Conservation (phyloP, 2,888 invertebrate genomes). For the Unio pictorum region DNA sequence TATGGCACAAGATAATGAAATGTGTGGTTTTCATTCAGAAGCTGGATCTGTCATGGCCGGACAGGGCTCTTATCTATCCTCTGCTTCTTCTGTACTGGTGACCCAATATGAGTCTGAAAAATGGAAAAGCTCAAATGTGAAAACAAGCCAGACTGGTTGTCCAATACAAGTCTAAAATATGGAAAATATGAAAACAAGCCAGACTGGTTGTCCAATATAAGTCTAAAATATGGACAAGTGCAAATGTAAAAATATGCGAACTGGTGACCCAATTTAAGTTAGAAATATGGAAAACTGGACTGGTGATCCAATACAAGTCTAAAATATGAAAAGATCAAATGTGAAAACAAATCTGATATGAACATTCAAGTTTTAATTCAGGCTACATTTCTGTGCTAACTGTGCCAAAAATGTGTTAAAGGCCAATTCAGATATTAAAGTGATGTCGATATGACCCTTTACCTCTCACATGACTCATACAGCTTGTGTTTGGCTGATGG, state of each 20-base stretch:
- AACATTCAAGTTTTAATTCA: too few species aligned
- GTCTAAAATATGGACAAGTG: slow-evolving; percentile 32
- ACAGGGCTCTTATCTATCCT: slow-evolving; percentile 49
- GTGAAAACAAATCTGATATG: too few species aligned
- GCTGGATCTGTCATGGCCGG: slow-evolving; percentile 20
- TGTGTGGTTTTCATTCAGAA: neutral
- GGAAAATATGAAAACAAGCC: neutral
- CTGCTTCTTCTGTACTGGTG: slow-evolving; percentile 52
- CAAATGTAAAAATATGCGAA: slow-evolving; percentile 4
- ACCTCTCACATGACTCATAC: too few species aligned
- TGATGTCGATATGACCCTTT: too few species aligned
- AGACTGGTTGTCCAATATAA: slow-evolving; percentile 33
- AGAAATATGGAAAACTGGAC: slow-evolving; percentile 30
- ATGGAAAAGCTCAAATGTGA: slow-evolving; percentile 2
- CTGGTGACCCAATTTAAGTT: slow-evolving; percentile 48
- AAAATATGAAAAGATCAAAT: slow-evolving; percentile 14
- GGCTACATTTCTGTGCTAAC: too few species aligned
- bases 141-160: neutral
- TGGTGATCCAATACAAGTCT: slow-evolving; percentile 51
- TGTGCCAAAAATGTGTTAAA: too few species aligned
- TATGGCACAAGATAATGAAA: too few species aligned
- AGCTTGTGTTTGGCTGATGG: too few species aligned
- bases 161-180: too few species aligned
- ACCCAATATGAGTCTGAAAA: slow-evolving; percentile 48
- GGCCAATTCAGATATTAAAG: too few species aligned